Base-by-base conservation (phyloP, 1,140 invertebrate species). In the Tenebrio molitor region DNA sequence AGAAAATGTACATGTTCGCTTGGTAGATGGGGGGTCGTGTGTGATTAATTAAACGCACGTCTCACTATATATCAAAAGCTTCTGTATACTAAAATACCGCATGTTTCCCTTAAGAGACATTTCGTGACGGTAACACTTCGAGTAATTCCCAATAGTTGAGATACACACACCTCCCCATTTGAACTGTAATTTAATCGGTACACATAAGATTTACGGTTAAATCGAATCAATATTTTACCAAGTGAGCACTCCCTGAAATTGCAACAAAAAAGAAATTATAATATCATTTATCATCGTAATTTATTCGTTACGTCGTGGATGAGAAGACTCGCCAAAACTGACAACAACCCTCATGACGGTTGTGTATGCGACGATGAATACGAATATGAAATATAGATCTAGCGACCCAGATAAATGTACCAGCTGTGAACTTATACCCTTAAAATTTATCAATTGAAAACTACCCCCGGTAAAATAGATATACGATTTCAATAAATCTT, bases 331-430 rank as follows among this genome's bases (percentile, higher is more conserved):
- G 46, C 21, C 36, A 70, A 74, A 69, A 74, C 66, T 72, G 72
- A 74, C 74, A 76, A 74, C 72, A 71, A 46, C 69, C 34, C 39
- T 71, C 53, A 74, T 74, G 64, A 36, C 42, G 69, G 41, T 63
- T 36, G 69, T 71, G 71, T 69, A 67, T 69, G 66, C 69, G 66
- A 73, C 58, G 74, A 73, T 77, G 74, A 77, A 77, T 77, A 78
- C 67, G 69, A 76, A 78, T 72, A 73, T 78, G 77, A 78, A 75
- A 78, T 76, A 76, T 76, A 76, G 74, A 74, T 76, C 68, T 71
- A 68, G 34, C 73, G 68, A 75, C 76, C 73, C 66, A 75, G 70
- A 77, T 72, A 66, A 73, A 75, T 72, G 71, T 50, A 69, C 73
- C 73, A 77, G 73, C 72, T 77, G 76, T 71, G 71, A 70, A 75